A percentile compares a stretch with the other conserved stretches of the same genome.
These are phyloP conservation scores for Phalacrocorax carbo DNA, from an alignment of 2,113 vertebrate genomes.

Conservation along the genomic window DNA sequence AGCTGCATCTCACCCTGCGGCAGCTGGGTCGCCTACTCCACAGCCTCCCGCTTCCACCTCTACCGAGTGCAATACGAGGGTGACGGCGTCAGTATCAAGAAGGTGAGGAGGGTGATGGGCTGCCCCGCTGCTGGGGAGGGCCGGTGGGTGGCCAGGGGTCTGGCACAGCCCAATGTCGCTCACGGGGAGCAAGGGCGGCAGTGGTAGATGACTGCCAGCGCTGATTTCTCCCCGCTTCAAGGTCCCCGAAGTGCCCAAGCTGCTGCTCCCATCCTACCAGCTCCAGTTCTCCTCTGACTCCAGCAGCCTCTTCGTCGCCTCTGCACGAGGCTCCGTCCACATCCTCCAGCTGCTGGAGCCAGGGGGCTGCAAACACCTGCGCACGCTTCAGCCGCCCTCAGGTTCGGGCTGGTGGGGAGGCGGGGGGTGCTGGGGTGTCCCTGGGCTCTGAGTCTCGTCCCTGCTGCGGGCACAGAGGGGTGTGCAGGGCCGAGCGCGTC, in stretches of 20 bases:
- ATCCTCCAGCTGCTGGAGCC: conserved; percentile 74
- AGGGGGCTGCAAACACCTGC: conserved; percentile 76
- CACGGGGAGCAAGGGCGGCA: fast-evolving
- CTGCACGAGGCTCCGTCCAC: conserved; percentile 74
- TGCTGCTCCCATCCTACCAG: conserved; percentile 77
- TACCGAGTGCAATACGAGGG: conserved; percentile 74
- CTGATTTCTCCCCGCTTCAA: conserved; percentile 25
- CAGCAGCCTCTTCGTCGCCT: conserved; percentile 80
- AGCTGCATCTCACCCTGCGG: conserved; percentile 89
- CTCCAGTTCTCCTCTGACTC: conserved; percentile 90
- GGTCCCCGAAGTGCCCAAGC: conserved; percentile 82
- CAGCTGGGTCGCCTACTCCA: conserved; percentile 87
- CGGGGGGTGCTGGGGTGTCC: background rate
- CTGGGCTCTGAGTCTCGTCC: fast-evolving
- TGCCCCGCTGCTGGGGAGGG: fast-evolving
- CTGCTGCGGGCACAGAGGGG: background rate
- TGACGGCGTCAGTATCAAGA: conserved; percentile 76
- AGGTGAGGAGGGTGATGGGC: conserved; percentile 71
- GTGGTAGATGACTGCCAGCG: background rate
- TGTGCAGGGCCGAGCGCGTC: fast-evolving
- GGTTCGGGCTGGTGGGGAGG: conserved; percentile 58
- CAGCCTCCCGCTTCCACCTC: conserved; percentile 80
- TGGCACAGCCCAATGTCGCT: fast-evolving
- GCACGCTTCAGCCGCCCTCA: conserved; percentile 77
- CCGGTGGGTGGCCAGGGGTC: background rate